Conservation (phyloP, 2,113 vertebrate species). For the Capra hircus region DNA sequence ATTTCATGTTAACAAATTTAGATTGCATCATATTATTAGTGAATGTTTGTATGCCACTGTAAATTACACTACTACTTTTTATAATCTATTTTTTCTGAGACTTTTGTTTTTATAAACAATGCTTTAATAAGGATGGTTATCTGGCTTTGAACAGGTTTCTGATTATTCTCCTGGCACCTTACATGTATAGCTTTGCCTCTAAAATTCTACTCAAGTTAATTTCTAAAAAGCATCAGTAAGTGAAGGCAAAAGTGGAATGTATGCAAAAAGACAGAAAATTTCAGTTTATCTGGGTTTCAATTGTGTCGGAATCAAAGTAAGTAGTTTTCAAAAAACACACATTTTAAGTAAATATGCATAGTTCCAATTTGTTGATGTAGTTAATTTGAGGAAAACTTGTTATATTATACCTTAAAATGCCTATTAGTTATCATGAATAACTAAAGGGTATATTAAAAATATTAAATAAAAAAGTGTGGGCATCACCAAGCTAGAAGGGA, state of each 20-base stretch:
- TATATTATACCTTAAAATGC: neutral
- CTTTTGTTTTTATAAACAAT: neutral
- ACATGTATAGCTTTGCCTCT: neutral
- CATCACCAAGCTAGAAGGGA: neutral
- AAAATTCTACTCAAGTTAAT: neutral
- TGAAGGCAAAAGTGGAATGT: neutral
- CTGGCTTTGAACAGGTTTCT: neutral
- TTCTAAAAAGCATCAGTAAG: neutral
- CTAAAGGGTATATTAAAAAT: neutral
- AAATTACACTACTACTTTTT: neutral
- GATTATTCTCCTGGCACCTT: neutral
- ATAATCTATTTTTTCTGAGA: neutral
- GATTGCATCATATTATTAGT: neutral
- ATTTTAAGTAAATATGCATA: constrained; percentile 6
- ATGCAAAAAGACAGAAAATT: neutral
- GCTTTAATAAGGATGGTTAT: neutral
- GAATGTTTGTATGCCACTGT: neutral
- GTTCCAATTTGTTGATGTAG: neutral
- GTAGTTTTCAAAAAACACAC: neutral
- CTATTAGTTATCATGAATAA: neutral
- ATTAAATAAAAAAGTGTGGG: neutral
- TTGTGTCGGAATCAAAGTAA: neutral
- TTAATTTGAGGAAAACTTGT: neutral
- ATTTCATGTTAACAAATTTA: neutral
- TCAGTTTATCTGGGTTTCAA: neutral